Evolutionary conservation across 2,888 invertebrate species (phyloP), one percentile per base, ranked within the genome.

Genomic region (Zaprionus bogoriensis): DNA sequence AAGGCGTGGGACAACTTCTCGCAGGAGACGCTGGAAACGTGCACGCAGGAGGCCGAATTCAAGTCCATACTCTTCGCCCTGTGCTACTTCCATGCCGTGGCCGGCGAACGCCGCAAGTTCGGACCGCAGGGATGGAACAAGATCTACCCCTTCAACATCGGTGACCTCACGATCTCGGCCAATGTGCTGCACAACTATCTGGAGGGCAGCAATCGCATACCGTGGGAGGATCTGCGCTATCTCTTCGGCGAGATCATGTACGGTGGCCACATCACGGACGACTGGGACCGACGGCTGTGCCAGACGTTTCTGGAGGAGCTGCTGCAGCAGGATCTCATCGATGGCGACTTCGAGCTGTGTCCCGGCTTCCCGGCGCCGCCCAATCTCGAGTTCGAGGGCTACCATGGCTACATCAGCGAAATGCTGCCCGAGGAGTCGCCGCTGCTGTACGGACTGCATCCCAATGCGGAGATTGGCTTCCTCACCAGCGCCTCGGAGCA

Each of bases 161-260:
- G 97, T 1, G 98, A 98, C 89, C 91, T 98, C 61, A 96, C 96
- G 6, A 98, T 98, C 77, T 97, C 98, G 87, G 96, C 96, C 5
- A 96, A 96, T 87, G 98, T 98, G 0, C 90, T 98, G 25, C 96
- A 93, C 91, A 98, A 98, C 91, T 98, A 98, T 89, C 91, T 98
- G 89, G 98, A 98, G 89, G 96, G 95, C 63, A 98, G 96, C 87
- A 94, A 93, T 52, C 95, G 95, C 77, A 95, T 98, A 19, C 98
- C 98, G 0, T 98, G 97, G 97, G 98, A 98, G 90, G 98, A 98
- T 91, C 91, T 98, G 79, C 94, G 98, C 2, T 98, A 98, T 89
- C 92, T 98, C 25, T 98, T 98, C 88, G 98, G 98, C 0, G 98
- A 98, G 92, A 98, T 98, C 77, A 98, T 98, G 98, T 98, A 98